phyloP scores from a whole-genome alignment of 2,797 vertebrate genomes.

The Cossypha polioptera region DNA sequence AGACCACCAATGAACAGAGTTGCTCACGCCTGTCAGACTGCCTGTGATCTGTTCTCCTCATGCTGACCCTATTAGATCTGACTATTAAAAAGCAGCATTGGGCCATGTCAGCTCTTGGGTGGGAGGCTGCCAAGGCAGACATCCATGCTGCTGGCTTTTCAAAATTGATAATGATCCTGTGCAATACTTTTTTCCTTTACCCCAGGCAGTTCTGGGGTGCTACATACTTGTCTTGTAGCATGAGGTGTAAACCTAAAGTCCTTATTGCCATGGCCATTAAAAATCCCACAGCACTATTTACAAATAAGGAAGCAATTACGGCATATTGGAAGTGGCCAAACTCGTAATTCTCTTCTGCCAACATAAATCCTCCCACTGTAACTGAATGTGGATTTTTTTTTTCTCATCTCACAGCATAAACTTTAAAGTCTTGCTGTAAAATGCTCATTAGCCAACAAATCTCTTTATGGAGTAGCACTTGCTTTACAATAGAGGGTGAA shows the following conservation, averaged over 20 bases:
- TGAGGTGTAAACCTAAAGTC: background rate
- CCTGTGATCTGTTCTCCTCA: background rate
- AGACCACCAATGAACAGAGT: background rate
- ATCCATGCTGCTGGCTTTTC: background rate
- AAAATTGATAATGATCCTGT: background rate
- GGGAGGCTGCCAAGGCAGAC: slow-evolving; percentile 18
- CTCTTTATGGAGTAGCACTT: slow-evolving; percentile 3
- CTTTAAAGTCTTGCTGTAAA: slow-evolving; percentile 53
- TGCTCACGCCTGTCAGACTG: background rate
- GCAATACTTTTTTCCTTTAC: background rate
- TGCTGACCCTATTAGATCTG: background rate
- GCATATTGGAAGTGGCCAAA: slow-evolving; percentile 3
- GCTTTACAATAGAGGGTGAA: background rate
- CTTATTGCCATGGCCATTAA: background rate
- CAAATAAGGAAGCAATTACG: background rate
- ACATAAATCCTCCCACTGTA: slow-evolving; percentile 20
- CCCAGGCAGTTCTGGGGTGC: background rate
- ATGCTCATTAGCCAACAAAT: slow-evolving; percentile 16
- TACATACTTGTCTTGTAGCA: background rate
- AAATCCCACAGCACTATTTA: slow-evolving; percentile 1
- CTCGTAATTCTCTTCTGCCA: background rate
- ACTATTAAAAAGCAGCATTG: slow-evolving; percentile 23
- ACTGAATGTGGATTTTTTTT: background rate
- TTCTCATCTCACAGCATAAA: slow-evolving; percentile 38
- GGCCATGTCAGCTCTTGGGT: slow-evolving; percentile 32